phyloP scores from a whole-genome alignment of 2,113 vertebrate species.

The Thermophis baileyi region DNA sequence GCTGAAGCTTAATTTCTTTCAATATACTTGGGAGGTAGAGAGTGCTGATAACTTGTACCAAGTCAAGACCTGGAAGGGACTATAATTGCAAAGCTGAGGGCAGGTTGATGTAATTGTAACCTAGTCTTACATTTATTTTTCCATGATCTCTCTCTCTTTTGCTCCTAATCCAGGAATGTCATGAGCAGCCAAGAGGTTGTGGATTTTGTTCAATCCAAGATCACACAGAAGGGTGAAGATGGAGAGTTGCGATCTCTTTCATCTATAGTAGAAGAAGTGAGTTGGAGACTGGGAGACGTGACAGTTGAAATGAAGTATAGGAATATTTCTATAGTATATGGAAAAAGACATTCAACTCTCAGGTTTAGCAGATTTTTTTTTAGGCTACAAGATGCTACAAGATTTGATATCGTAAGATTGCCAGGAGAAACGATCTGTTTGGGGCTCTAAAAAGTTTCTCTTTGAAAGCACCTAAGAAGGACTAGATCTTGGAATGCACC shows the following conservation, averaged over 20 bases:
- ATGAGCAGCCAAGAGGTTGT: conserved; percentile 99
- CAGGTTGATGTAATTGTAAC: neutral
- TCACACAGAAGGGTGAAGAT: conserved; percentile 80
- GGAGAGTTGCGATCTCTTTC: conserved; percentile 80
- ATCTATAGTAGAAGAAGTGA: conserved; percentile 92
- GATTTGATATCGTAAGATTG: neutral
- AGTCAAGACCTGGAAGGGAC: neutral
- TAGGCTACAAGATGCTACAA: too few species aligned
- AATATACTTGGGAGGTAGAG: neutral
- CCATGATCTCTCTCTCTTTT: neutral
- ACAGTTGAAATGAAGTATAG: neutral
- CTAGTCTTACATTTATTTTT: neutral
- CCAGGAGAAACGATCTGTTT: neutral
- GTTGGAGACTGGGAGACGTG: neutral
- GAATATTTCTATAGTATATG: neutral
- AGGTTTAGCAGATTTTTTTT: neutral
- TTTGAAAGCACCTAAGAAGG: neutral
- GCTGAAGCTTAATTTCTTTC: neutral
- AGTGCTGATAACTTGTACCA: neutral
- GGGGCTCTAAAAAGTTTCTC: neutral
- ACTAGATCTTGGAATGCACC: neutral
- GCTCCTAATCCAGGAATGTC: conserved; percentile 82
- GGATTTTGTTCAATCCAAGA: conserved; percentile 91
- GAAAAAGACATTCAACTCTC: too few species aligned
- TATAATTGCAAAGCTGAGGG: rapidly evolving